Conservation (phyloP, 37 sponge, comb jelly and placozoan species). For the Halichondria panicea region DNA sequence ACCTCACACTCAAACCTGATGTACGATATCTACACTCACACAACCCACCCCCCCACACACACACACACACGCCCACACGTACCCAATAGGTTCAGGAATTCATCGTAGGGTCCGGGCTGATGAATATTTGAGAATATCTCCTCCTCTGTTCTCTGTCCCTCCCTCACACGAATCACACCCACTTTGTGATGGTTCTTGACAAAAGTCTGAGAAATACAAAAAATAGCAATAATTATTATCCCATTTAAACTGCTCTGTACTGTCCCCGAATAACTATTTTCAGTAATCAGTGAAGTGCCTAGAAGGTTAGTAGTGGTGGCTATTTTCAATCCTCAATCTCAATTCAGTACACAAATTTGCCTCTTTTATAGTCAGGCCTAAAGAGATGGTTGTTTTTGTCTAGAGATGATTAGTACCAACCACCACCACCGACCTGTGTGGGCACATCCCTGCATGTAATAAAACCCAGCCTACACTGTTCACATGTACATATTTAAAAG, state of each 20-base stretch:
- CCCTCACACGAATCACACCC: conserved; percentile 81
- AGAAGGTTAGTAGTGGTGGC: too few relatives aligned
- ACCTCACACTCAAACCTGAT: too few relatives aligned
- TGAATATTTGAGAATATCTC: conserved; percentile 86
- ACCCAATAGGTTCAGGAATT: conserved; percentile 52
- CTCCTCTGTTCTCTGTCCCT: conserved; percentile 83
- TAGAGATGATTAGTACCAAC: too few relatives aligned
- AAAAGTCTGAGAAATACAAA: conserved; percentile 74
- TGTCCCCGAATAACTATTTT: background rate
- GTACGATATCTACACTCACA: background rate
- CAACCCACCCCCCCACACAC: background rate
- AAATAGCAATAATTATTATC: background rate
- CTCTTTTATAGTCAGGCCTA: too few relatives aligned
- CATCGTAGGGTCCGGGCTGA: conserved; percentile 77
- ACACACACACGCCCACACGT: conserved; percentile 3
- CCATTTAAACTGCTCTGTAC: background rate
- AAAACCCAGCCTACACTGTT: too few relatives aligned
- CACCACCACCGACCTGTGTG: too few relatives aligned
- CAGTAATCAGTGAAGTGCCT: too few relatives aligned
- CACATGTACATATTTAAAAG: too few relatives aligned
- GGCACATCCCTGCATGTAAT: too few relatives aligned
- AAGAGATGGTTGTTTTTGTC: too few relatives aligned
- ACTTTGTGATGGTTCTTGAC: conserved; percentile 71
- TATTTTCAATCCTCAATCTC: too few relatives aligned
- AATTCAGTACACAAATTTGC: too few relatives aligned